Conservation (phyloP, 2,113 vertebrate genomes). For the Etia nguti region DNA sequence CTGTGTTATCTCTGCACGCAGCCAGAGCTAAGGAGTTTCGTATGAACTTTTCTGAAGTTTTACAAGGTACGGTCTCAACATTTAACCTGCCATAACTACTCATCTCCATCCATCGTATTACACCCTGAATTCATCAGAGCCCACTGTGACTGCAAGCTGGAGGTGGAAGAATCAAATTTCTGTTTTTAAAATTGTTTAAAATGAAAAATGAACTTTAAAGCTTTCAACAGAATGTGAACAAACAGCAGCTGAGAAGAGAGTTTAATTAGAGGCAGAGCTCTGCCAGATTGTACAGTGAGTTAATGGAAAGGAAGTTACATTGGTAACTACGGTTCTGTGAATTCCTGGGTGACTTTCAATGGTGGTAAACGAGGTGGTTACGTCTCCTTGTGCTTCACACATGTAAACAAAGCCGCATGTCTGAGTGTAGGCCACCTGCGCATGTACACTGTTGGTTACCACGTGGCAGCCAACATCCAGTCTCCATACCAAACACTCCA, state of each 20-base stretch:
- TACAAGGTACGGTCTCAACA: conserved; percentile 83
- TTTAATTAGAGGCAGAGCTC: not conserved
- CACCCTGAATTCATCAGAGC: not conserved
- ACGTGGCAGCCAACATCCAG: rapidly evolving
- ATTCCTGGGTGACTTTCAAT: rapidly evolving
- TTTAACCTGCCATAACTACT: not conserved
- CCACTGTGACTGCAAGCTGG: not conserved
- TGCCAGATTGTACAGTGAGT: not conserved
- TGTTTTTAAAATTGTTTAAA: not conserved
- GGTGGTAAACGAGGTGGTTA: not conserved
- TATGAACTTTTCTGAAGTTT: conserved; percentile 90
- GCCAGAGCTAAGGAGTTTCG: conserved; percentile 93
- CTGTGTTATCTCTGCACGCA: conserved; percentile 69
- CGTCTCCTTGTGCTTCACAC: not conserved
- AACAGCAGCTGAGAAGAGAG: not conserved
- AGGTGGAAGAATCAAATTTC: not conserved
- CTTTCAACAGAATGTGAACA: not conserved
- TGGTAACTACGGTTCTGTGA: not conserved
- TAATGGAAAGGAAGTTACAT: not conserved
- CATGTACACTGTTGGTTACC: not conserved
- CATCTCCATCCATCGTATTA: not conserved
- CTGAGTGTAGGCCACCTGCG: not conserved
- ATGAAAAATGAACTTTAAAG: not conserved
- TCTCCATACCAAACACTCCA: not conserved
- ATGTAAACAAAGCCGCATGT: not conserved